Evolutionary conservation across 1,140 invertebrate genomes (phyloP).

Genomic region (Scaptomyza montana): DNA sequence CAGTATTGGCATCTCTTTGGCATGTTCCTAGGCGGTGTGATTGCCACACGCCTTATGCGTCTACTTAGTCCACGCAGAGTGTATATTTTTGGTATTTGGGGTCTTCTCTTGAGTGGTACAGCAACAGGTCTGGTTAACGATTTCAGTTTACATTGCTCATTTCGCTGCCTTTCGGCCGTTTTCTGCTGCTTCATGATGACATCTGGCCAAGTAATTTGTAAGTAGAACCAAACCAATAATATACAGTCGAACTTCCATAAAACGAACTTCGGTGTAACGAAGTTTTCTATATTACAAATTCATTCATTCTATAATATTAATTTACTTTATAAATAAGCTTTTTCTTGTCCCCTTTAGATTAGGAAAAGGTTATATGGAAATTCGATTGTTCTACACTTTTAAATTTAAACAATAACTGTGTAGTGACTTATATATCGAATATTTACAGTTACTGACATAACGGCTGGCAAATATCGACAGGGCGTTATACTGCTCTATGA

Average conservation of each 20-base stretch:
- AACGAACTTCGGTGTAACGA: too few relatives aligned
- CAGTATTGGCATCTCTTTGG: constrained; percentile 84
- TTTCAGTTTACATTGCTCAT: constrained; percentile 79
- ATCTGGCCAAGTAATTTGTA: constrained; percentile 78
- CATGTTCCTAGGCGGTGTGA: constrained; percentile 81
- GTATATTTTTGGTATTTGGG: constrained; percentile 74
- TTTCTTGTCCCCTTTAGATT: too few relatives aligned
- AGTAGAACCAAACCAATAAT: constrained; percentile 20
- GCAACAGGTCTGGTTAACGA: constrained; percentile 73
- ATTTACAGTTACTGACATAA: constrained; percentile 77
- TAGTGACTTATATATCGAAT: too few relatives aligned
- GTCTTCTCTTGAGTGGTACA: constrained; percentile 72
- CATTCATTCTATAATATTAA: too few relatives aligned
- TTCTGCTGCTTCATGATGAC: constrained; percentile 82
- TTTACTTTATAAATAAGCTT: too few relatives aligned
- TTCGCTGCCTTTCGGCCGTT: constrained; percentile 77
- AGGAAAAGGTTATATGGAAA: too few relatives aligned
- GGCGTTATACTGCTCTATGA: constrained; percentile 79
- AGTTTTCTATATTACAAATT: too few relatives aligned
- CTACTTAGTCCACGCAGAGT: constrained; percentile 78
- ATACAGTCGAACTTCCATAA: too few relatives aligned
- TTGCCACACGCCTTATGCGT: constrained; percentile 79
- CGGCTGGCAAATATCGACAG: constrained; percentile 67
- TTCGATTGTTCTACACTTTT: too few relatives aligned
- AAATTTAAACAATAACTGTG: too few relatives aligned